Base-by-base conservation (phyloP, 2,888 invertebrate genomes). In the Cremastobaeus sp. region DNA sequence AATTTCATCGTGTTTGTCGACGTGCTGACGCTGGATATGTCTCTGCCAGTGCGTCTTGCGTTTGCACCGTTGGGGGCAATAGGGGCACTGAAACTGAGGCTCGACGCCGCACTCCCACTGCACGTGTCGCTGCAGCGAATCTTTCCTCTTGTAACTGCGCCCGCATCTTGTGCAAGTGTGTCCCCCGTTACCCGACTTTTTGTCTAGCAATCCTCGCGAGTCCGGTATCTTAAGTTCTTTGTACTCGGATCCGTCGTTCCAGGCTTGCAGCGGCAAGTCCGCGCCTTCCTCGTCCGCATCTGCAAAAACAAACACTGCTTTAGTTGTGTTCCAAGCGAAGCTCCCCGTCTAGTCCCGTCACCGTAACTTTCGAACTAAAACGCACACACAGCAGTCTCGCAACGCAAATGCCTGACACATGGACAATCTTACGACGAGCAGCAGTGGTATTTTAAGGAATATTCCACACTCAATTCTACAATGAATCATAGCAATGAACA, bases 81-180 rank as follows among this genome's bases (percentile, higher is more conserved):
- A 88, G 0, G 88, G 87, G 66, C 90, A 90, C 48, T 88, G 86
- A 75, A 90, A 89, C 45, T 86, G 85, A 2, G 90, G 89, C 64
- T 89, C 89, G 74, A 89, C 89, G 54, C 89, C 89, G 78, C 90
- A 90, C 70, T 90, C 90, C 86, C 89, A 89, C 21, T 86, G 89
- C 79, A 89, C 87, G 77, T 91, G 91, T 5, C 91, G 88, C 76
- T 90, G 90, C 66, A 92, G 83, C 69, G 91, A 91, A 32, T 91
- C 90, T 82, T 91, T 91, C 39, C 91, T 89, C 80, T 90, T 88
- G 83, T 92, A 92, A 69, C 89, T 90, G 84, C 91, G 90, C 77
- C 89, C 89, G 78, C 92, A 92, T 41, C 89, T 89, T 54, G 85
- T 83, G 82, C 92, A 92, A 14, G 87, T 86, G 79, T 90, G 88